A percentile compares a stretch with the other conserved stretches of the same genome.
phyloP scores from a whole-genome alignment of 2,888 invertebrate genomes.

The Agrotis puta region DNA sequence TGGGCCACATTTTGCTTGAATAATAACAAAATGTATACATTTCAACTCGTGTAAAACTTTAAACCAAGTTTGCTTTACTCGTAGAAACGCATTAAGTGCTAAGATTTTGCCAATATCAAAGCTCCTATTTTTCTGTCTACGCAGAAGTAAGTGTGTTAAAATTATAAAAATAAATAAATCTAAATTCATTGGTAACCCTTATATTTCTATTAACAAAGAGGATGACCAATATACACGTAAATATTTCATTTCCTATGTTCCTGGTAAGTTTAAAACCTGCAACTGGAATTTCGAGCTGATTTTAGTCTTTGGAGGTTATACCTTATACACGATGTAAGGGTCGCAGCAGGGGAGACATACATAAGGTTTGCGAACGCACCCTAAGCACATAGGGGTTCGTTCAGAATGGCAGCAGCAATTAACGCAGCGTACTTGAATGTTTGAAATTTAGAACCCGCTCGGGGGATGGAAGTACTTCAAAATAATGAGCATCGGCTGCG shows the following conservation, averaged over 20 bases:
- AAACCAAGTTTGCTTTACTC: not conserved
- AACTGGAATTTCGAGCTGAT: conserved; percentile 15
- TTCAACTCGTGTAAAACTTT: conserved; percentile 14
- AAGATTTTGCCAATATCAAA: not conserved
- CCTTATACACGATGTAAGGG: conserved; percentile 40
- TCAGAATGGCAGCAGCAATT: conserved; percentile 71
- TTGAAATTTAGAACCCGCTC: conserved; percentile 61
- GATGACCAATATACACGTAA: conserved; percentile 26
- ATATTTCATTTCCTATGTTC: conserved; percentile 31
- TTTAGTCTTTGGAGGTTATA: conserved; percentile 40
- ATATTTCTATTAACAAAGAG: conserved; percentile 32
- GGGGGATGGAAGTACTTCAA: conserved; percentile 65
- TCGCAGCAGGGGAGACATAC: conserved; percentile 54
- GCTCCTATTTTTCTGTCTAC: not conserved
- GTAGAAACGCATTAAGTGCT: not conserved
- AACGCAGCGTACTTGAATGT: conserved; percentile 66
- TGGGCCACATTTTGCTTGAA: conserved; percentile 19
- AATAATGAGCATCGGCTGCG: conserved; percentile 69
- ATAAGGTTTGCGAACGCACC: conserved; percentile 61
- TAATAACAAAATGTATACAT: conserved; percentile 15
- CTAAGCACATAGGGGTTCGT: conserved; percentile 67
- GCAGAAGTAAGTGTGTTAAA: not conserved
- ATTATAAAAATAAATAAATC: not conserved
- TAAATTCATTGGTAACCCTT: conserved; percentile 6
- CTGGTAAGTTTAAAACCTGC: not conserved